Percentiles rank a stretch among this genome's conserved stretches.
Evolutionary conservation across 2,797 vertebrate species (phyloP).

Genomic region (Eurystomus glaucurus): DNA sequence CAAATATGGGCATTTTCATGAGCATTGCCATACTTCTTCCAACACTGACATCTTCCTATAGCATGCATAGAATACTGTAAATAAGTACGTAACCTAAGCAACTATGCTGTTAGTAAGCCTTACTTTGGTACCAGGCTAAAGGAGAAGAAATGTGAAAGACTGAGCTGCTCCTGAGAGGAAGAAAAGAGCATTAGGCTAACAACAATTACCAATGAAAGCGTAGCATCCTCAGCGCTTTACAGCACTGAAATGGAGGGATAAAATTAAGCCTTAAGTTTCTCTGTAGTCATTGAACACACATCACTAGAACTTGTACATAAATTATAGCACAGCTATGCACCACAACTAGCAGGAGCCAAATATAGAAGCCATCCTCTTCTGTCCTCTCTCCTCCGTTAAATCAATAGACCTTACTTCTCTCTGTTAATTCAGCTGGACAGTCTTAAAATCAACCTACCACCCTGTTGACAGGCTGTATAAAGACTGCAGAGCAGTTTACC

Average conservation of each 20-base stretch:
- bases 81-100: not conserved
- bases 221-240: not conserved
- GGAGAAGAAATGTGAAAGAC: not conserved
- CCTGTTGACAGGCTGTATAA: not conserved
- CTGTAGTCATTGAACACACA: not conserved
- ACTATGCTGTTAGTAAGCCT: not conserved
- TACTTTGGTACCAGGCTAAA: not conserved
- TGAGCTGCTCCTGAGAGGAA: not conserved
- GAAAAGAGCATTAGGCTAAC: not conserved
- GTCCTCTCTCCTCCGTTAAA: not conserved
- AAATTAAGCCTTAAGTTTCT: not conserved
- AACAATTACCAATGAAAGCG: not conserved
- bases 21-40: not conserved
- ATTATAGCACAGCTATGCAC: not conserved
- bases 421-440: not conserved
- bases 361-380: not conserved
- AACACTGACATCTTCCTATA: not conserved
- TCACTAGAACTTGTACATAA: not conserved
- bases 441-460: not conserved
- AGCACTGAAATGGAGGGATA: not conserved
- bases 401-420: not conserved
- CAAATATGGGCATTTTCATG: not conserved
- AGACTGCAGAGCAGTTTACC: not conserved
- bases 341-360: not conserved
- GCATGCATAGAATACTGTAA: rapidly evolving